A percentile compares a stretch with the other conserved stretches of the same genome.
Conservation (phyloP, 2,113 vertebrate genomes). For the Pantherophis guttatus region DNA sequence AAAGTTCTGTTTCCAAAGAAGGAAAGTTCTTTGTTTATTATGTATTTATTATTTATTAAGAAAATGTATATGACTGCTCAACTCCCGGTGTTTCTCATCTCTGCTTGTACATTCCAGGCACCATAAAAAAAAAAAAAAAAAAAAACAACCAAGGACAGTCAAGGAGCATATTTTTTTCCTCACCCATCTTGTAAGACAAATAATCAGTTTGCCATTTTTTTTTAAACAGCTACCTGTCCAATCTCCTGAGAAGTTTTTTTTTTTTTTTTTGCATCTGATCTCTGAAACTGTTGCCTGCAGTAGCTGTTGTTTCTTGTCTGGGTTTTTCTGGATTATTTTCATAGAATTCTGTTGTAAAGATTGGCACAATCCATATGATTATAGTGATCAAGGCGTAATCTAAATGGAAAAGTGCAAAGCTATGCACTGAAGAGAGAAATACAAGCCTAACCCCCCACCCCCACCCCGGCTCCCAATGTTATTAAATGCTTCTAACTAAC, state of each 20-base stretch:
- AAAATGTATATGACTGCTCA: neutral
- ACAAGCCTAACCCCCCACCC: neutral
- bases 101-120: neutral
- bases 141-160: no score
- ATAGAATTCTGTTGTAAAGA: neutral
- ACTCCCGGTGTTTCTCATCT: neutral
- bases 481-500: constrained; percentile 16
- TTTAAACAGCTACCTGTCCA: neutral
- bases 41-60: neutral
- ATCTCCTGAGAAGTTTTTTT: neutral
- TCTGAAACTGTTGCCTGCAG: neutral
- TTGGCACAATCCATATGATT: neutral
- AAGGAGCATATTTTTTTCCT: neutral
- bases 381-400: neutral
- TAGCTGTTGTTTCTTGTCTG: neutral
- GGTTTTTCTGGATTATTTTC: neutral
- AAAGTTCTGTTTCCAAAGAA: neutral
- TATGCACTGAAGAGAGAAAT: neutral
- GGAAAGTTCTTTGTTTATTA: neutral
- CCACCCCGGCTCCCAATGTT: neutral
- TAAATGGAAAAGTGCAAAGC: neutral
- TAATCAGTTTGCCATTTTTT: neutral
- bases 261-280: neutral
- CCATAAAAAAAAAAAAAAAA: neutral
- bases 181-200: neutral